Evolutionary conservation across 2,888 invertebrate species (phyloP).

Genomic region (Pandemis cinnamomeana): DNA sequence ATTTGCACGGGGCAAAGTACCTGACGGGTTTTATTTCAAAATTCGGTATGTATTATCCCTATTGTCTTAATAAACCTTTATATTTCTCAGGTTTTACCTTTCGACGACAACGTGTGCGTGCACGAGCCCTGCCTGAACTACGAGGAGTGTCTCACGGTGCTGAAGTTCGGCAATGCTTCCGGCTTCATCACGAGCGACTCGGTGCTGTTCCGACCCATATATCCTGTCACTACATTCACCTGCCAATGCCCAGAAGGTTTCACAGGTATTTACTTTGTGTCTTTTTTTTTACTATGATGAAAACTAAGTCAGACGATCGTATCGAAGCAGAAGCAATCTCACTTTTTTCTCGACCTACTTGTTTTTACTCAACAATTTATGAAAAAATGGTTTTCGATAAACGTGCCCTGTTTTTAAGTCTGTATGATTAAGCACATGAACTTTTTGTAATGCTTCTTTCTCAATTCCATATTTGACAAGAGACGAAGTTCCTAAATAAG

Average conservation of each 20-base stretch:
- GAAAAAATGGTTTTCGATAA: no score
- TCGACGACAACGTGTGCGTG: constrained; percentile 98
- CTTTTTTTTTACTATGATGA: no score
- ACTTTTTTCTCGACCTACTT: no score
- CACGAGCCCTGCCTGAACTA: constrained; percentile 97
- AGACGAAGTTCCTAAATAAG: neutral
- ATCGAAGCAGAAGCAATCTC: no score
- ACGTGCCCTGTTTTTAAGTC: no score
- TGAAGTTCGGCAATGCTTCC: constrained; percentile 96
- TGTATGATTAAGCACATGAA: no score
- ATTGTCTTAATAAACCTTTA: neutral
- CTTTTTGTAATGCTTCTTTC: no score
- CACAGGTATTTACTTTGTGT: constrained; percentile 84
- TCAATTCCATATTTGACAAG: no score
- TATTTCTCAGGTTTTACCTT: constrained; percentile 90
- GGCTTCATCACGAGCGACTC: constrained; percentile 95
- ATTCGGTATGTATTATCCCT: neutral
- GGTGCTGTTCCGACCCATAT: constrained; percentile 96
- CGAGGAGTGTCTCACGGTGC: constrained; percentile 95
- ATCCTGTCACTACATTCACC: constrained; percentile 96
- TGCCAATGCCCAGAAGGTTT: constrained; percentile 97
- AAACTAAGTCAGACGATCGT: no score
- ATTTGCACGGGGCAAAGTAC: no score
- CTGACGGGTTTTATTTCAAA: no score
- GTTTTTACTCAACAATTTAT: no score